A percentile compares a stretch with the other conserved stretches of the same genome.
Evolutionary conservation across 92 coral and sea anemone species (phyloP).

Genomic region (Bergia puertoricense): DNA sequence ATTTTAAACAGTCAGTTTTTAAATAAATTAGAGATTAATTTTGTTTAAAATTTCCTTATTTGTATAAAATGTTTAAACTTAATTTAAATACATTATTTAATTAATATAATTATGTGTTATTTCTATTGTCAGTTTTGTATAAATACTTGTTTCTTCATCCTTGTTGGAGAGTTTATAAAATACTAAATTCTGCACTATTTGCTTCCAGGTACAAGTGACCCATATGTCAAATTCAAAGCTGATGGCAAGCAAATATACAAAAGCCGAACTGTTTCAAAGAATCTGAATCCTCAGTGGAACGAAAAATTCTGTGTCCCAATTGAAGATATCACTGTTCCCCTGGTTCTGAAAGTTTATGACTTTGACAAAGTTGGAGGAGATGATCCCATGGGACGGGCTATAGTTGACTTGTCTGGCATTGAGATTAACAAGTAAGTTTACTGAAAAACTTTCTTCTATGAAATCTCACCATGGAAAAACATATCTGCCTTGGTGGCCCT

Average conservation of each 20-base stretch:
- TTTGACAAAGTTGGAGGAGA: slow-evolving; percentile 98
- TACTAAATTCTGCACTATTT: neutral
- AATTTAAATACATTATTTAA: no score
- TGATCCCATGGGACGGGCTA: slow-evolving; percentile 97
- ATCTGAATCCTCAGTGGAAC: slow-evolving; percentile 97
- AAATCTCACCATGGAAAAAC: neutral
- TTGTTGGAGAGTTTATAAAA: no score
- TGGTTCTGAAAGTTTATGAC: slow-evolving; percentile 93
- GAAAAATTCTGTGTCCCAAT: slow-evolving; percentile 99
- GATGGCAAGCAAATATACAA: slow-evolving; percentile 98
- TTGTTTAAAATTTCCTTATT: no score
- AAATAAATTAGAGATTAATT: no score
- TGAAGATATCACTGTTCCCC: slow-evolving; percentile 95
- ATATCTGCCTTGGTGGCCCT: no score
- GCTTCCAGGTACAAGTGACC: slow-evolving; percentile 95
- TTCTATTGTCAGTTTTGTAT: no score
- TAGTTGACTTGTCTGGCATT: slow-evolving; percentile 82
- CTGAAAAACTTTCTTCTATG: neutral
- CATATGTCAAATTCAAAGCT: slow-evolving; percentile 96
- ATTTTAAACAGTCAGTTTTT: no score
- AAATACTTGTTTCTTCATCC: no score
- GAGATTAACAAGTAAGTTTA: slow-evolving; percentile 76
- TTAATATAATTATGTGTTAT: no score
- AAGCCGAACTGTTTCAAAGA: slow-evolving; percentile 92
- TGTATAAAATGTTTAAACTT: no score